Base-by-base conservation (phyloP, 2,113 vertebrate genomes). In the Forbesichthys papilliferus region DNA sequence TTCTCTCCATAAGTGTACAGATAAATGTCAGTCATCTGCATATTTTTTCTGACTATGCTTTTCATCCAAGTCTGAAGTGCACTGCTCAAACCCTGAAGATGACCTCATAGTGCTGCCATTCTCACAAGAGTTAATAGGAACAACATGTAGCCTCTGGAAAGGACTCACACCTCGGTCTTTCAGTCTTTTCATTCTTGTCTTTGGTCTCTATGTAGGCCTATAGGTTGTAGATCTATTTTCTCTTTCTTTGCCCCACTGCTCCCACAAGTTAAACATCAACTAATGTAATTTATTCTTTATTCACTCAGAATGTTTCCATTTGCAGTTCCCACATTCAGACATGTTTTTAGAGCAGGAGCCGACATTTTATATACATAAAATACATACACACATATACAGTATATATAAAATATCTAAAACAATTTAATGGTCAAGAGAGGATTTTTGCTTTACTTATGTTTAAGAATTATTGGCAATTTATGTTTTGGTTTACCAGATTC, bases 91-190 rank as follows among this genome's bases (percentile, higher is more conserved):
- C 68, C 68, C 51, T 53, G 64, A 81, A 52, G 77, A 91, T 92
- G 88, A 92, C 89, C 86, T 93, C 89, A 92, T 90, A 73, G 83
- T 80, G 75, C 82, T 65, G 69, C 81, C 74, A 62, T 79, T 75
- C 83, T 80, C 65, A 59, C 82, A 83, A 74, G 71, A 88, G 82
- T 81, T 93, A 93, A 92, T 92, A 71, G 79, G 84, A 93, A 92
- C 89, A 91, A 54, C 66, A 81, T 92, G 90, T 75, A 81, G 83
- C 67, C 70, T 78, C 74, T 87, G 84, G 85, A 84, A 80, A 64
- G 51, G 47, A 69, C 66, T 61, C 0, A 9, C 16, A 53, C 68
- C 3, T 52, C 11, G 75, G 68, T 42, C 14, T 59, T 20, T 20
- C 47, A 64, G 55, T 58, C 69, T 47, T 27, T 27, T 27, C 27